A percentile compares a stretch with the other conserved stretches of the same genome.
Evolutionary conservation across 2,797 vertebrate genomes (phyloP).

Genomic region (Crenichthys baileyi): DNA sequence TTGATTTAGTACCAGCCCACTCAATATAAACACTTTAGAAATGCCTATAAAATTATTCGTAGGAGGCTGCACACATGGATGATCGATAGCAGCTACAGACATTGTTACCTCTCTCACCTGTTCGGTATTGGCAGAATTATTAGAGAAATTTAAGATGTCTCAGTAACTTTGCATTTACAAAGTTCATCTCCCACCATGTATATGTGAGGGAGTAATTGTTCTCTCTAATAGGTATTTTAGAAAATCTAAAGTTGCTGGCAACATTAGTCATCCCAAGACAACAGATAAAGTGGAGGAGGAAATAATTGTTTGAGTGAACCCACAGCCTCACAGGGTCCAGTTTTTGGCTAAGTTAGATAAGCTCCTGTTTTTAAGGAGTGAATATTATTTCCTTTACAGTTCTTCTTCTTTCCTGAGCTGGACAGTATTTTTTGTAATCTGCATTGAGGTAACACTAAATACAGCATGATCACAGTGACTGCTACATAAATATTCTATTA

Average conservation of each 20-base stretch:
- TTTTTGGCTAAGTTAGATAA: conserved; percentile 12
- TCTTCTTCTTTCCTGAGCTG: conserved; percentile 46
- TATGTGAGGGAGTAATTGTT: conserved; percentile 29
- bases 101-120: conserved; percentile 33
- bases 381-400: conserved; percentile 26
- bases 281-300: conserved; percentile 28
- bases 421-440: conserved; percentile 39
- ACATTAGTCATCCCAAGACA: conserved; percentile 38
- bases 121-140: conserved; percentile 52
- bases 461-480: conserved; percentile 29
- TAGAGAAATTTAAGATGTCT: conserved; percentile 36
- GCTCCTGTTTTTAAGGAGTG: conserved; percentile 23
- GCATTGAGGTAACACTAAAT: conserved; percentile 37
- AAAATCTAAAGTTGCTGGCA: conserved; percentile 41
- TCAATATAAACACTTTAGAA: conserved; percentile 48
- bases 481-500: conserved; percentile 30
- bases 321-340: conserved; percentile 15
- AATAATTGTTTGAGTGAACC: conserved; percentile 29
- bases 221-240: conserved; percentile 25
- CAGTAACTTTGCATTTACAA: conserved; percentile 24
- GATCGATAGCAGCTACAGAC: conserved; percentile 60
- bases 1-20: conserved; percentile 29
- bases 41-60: conserved; percentile 48
- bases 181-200: conserved; percentile 3
- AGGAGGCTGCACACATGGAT: conserved; percentile 25